Evolutionary conservation across 2,797 vertebrate species (phyloP), one percentile per base, ranked within the genome.

Genomic region (Geotrypetes seraphini): DNA sequence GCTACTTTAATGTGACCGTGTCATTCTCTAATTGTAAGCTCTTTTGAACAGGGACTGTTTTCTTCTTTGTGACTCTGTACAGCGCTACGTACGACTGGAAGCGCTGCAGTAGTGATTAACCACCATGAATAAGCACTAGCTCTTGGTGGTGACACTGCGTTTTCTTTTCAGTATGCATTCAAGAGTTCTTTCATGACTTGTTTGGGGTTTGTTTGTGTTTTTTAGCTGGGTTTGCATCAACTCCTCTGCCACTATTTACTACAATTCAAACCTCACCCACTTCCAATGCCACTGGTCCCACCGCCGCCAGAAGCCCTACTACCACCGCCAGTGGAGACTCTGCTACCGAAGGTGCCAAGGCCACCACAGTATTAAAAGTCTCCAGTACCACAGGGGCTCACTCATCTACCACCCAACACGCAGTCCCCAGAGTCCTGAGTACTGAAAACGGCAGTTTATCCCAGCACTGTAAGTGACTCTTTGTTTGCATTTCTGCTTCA

Each of bases 371-470:
- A 16, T 54, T 7, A 2, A 36, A 66, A 19, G 33, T 53, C 24
- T 62, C 63, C 1, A 34, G 44, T 18, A 53, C 39, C 18, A 49
- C 61, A 3, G 39, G 34, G 37, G 48, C 67, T 50, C 56, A 14
- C 31, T 52, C 37, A 50, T 49, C 65, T 46, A 66, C 57, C 4
- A 61, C 79, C 48, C 71, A 15, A 61, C 69, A 22, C 18, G 45
- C 69, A 45, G 37, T 64, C 12, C 73, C 78, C 3, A 81, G 71
- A 47, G 68, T 67, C 49, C 76, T 79, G 25, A 87, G 85, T 36
- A 87, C 81, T 16, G 85, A 85, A 49, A 88, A 91, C 47, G 85
- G 65, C 61, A 96, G 91, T 65, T 82, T 93, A 28, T 95, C 91
- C 15, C 90, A 93, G 57, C 88, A 88, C 65, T 91, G 93, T 97